phyloP scores from a whole-genome alignment of 2,797 vertebrate genomes.

The Hemibagrus guttatus region DNA sequence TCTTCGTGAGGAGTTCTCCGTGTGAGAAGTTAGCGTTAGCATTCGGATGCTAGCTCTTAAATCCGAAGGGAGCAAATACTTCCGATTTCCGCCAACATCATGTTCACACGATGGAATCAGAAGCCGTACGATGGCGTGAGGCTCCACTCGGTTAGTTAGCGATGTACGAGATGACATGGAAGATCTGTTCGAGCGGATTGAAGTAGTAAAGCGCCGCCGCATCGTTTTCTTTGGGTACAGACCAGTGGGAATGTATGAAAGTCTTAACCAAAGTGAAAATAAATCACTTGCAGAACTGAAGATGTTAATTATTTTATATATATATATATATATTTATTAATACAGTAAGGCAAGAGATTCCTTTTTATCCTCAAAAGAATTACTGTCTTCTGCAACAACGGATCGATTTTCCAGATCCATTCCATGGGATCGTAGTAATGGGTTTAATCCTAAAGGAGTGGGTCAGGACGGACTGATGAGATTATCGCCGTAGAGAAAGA shows the following conservation, averaged over 20 bases:
- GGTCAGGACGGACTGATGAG: constrained; percentile 71
- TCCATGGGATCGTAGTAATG: constrained; percentile 68
- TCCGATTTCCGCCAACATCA: neutral
- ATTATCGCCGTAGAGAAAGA: constrained; percentile 61
- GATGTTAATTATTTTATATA: no score
- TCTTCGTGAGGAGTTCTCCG: neutral
- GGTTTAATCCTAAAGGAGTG: constrained; percentile 68
- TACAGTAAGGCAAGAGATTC: neutral
- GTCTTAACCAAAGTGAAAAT: neutral
- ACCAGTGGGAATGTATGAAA: neutral
- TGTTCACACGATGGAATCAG: no score
- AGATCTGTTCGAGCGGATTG: neutral
- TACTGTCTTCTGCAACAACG: constrained; percentile 17
- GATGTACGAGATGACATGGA: neutral
- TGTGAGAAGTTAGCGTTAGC: neutral
- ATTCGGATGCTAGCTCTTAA: neutral
- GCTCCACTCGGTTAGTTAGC: neutral
- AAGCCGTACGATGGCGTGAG: neutral
- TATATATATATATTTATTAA: no score
- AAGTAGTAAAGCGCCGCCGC: neutral
- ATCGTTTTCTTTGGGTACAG: neutral
- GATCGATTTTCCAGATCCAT: constrained; percentile 65
- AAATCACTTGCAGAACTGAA: no score
- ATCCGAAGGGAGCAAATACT: neutral
- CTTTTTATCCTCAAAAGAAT: constrained; percentile 65